phyloP scores from a whole-genome alignment of 1,140 invertebrate species.

The Drosophila nannoptera region DNA sequence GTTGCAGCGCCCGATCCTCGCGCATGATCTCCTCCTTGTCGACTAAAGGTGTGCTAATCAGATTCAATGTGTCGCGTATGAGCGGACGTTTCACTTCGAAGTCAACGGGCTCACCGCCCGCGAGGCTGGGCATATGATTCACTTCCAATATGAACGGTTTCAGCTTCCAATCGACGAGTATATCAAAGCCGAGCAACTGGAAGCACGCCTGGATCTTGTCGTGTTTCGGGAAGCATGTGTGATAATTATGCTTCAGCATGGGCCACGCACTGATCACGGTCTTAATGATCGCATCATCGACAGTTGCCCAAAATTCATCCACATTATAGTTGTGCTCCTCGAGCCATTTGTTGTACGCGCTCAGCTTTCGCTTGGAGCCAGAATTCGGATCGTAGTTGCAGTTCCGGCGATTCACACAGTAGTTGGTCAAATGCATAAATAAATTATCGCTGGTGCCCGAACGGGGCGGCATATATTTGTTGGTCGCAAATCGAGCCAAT shows the following conservation, averaged over 20 bases:
- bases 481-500: conserved; percentile 93
- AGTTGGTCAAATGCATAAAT: conserved; percentile 99
- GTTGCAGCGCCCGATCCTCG: conserved; percentile 81
- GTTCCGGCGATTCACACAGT: conserved; percentile 95
- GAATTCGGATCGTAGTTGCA: conserved; percentile 82
- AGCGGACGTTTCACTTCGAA: conserved; percentile 90
- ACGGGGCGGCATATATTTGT: conserved; percentile 88
- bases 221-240: conserved; percentile 91
- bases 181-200: conserved; percentile 93
- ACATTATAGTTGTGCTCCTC: conserved; percentile 86
- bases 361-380: conserved; percentile 91
- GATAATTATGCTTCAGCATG: conserved; percentile 92
- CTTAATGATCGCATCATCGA: conserved; percentile 94
- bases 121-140: conserved; percentile 94
- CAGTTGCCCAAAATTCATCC: conserved; percentile 86
- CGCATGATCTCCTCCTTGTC: conserved; percentile 88
- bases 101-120: conserved; percentile 90
- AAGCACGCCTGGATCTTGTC: conserved; percentile 91
- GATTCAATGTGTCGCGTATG: conserved; percentile 88
- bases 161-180: conserved; percentile 90
- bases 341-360: conserved; percentile 88
- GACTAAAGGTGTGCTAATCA: conserved; percentile 89
- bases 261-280: conserved; percentile 92
- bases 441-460: conserved; percentile 88
- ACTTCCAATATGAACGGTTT: conserved; percentile 92